Base-by-base conservation (phyloP, 2,113 vertebrate genomes). In the Pheucticus melanocephalus region DNA sequence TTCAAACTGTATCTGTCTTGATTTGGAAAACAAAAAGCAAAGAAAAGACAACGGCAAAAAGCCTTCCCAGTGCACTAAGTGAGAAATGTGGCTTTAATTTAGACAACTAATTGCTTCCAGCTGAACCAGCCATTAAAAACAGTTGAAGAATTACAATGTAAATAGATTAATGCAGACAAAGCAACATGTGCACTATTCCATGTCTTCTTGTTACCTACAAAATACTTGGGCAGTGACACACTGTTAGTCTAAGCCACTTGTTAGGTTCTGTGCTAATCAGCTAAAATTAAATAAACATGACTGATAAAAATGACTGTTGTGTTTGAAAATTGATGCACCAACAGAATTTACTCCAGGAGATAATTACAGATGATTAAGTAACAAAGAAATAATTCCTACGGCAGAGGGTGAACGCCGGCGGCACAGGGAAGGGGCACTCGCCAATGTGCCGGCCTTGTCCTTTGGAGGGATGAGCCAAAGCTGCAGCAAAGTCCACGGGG, bases 111-210 rank as follows among this genome's bases (percentile, higher is more conserved):
- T 97, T 10, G 83, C 92, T 97, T 97, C 97, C 97, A 97, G 94
- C 94, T 96, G 95, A 94, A 73, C 47, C 96, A 90, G 92, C 94
- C 89, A 95, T 96, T 94, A 95, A 97, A 94, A 97, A 88, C 94
- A 94, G 90, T 96, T 94, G 95, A 96, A 94, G 96, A 94, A 97
- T 96, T 95, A 94, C 96, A 94, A 94, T 93, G 96, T 96, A 89
- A 97, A 97, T 96, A 96, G 95, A 97, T 95, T 96, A 94, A 96
- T 96, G 92, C 95, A 96, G 96, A 93, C 96, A 96, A 96, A 96
- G 95, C 96, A 96, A 93, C 95, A 92, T 82, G 94, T 97, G 96
- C 73, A 11, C 88, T 69, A 51, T 79, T 79, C 91, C 86, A 21
- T 94, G 92, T 94, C 95, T 70, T 96, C 95, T 93, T 39, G 82